Base-by-base conservation (phyloP, 2,113 vertebrate genomes). In the Oreamnos americanus region DNA sequence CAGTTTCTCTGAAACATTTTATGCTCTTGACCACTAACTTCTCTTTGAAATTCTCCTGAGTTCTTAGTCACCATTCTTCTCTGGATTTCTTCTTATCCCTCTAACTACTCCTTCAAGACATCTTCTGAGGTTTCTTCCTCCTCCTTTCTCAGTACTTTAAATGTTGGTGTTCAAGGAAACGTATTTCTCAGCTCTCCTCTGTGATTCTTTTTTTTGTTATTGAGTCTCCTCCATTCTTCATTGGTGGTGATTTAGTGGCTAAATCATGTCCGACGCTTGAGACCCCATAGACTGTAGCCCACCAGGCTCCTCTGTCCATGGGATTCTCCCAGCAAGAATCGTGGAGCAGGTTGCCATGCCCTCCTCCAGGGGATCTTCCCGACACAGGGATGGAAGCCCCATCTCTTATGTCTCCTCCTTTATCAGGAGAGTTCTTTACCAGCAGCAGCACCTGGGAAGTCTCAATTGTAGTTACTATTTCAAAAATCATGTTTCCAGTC, bases 271-370 rank as follows among this genome's bases (percentile, higher is more conserved):
- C 0, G 0, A 43, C 1, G 0, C 71, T 39, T 43, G 21, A 43
- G 36, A 74, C 23, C 11, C 36, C 36, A 74, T 43, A 25, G 36
- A 7, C 71, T 74, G 36, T 74, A 74, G 71, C 36, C 19, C 1
- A 0, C 2, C 36, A 3, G 36, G 71, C 36, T 43, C 21, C 71
- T 74, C 36, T 74, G 5, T 43, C 71, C 36, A 25, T 0, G 1
- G 71, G 36, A 43, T 25, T 25, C 36, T 74, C 36, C 36, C 5
- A 0, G 71, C 36, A 74, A 25, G 36, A 25, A 43, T 21, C 7
- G 0, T 25, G 36, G 19, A 25, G 71, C 21, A 25, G 1, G 36
- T 25, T 25, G 11, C 17, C 71, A 14, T 2, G 71, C 6, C 64
- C n/a, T 36, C 2, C n/a, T 71, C n/a, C 64, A 71, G 19, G 64